Base-by-base conservation (phyloP, 2,113 vertebrate species). In the Sula dactylatra region DNA sequence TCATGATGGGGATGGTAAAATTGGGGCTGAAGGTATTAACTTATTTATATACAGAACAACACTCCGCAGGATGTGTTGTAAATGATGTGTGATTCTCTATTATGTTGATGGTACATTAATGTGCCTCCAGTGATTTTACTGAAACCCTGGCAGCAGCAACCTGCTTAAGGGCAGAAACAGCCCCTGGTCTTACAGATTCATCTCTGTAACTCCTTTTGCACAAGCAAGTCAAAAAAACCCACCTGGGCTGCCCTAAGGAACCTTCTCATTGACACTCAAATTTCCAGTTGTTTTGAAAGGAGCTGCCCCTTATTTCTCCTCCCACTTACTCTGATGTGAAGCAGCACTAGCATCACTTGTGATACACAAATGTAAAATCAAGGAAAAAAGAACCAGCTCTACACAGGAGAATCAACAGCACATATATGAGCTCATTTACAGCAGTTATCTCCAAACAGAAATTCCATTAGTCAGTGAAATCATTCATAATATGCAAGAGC, bases 1-100 rank as follows among this genome's bases (percentile, higher is more conserved):
- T 88, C 98, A 98, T 11, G 98, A 99, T 11, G 98, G 98, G 40
- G 99, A 99, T n/a, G 99, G 99, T 42, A 99, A 97, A 97, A 99
- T 99, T 49, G 99, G 99, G 96, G 98, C 96, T 84, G 99, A 99
- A 5, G 99, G 99, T 99, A 97, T 10, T 95, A 64, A 32, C n/a
- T 4, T 4, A 20, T 42, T 77, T 55, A 69, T 16, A 8, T 11
- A 4, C 2, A 38, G 50, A 66, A 56, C 11, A 27, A 72, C 40
- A 47, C 29, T 69, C 13, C 34, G n/a, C 38, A 15, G 45, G 45
- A 12, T 47, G 66, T 31, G 11, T 22, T 21, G 21, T 26, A 11
- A 7, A 58, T 17, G 4, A 76, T n/a, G 18, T 6, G 61, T 29
- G 12, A 83, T 90, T 93, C 66, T 62, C 31, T 54, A 71, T 56